Base-by-base conservation (phyloP, 2,797 vertebrate species). In the Acanthurus tractus region DNA sequence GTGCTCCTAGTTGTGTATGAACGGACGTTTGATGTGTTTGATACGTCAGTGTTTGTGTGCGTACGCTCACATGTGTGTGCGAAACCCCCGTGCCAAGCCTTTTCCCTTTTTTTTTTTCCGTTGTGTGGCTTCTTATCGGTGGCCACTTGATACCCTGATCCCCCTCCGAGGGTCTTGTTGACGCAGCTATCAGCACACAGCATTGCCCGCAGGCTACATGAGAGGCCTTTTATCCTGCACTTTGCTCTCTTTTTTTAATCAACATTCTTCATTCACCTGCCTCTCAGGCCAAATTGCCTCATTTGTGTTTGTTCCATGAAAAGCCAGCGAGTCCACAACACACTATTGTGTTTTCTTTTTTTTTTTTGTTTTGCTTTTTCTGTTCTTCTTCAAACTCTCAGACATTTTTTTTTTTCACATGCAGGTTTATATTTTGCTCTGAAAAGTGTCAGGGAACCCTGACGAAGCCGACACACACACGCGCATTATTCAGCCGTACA, bases 191-290 rank as follows among this genome's bases (percentile, higher is more conserved):
- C 91, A 79, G 82, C 73, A 57, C 54, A 83, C 82, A 88, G 61
- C 83, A 79, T 84, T 82, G 82, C 86, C 89, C 74, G 77, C 75
- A 77, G 83, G 59, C 81, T 72, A 87, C 86, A 89, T 87, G 85
- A 90, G 91, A 94, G 81, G 74, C 79, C 78, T 89, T 91, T 93
- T 84, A 86, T 92, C 90, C 82, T 78, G 71, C 86, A 79, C 86
- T 86, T 80, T 84, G 77, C 85, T 79, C 78, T 81, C 74, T 34
- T 76, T 84, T 84, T 89, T 88, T 90, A 88, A 94, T 93, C 87
- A 92, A 75, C 83, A 84, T 87, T 83, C 84, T 72, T 88, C 86
- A 78, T 88, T 92, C 88, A 88, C 87, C 80, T 86, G 86, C 68
- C 80, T 91, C 87, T 86, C 63, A 70, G 76, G 85, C 86, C 88